phyloP scores from a whole-genome alignment of 2,113 vertebrate genomes.

The Hemicordylus capensis region DNA sequence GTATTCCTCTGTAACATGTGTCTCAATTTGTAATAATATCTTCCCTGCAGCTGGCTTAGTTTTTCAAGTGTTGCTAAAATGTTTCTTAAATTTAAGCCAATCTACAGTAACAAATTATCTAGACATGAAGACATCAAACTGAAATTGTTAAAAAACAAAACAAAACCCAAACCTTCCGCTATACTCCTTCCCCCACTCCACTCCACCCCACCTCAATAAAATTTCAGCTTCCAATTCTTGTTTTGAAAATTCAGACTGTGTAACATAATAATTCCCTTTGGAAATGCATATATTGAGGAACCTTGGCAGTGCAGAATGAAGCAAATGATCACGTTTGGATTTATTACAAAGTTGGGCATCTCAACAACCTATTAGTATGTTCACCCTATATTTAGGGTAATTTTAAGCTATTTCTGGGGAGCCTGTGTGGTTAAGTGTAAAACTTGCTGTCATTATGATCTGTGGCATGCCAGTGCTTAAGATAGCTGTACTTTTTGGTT shows the following conservation, averaged over 20 bases:
- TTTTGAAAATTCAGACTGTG: conserved; percentile 57
- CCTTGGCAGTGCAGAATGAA: conserved; percentile 62
- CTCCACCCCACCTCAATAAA: no score
- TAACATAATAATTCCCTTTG: conserved; percentile 63
- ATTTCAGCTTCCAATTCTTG: conserved; percentile 56
- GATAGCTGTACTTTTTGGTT: conserved; percentile 66
- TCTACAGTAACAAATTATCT: conserved; percentile 74
- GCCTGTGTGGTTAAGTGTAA: conserved; percentile 67
- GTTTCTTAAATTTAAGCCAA: conserved; percentile 71
- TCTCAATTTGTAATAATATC: conserved; percentile 78
- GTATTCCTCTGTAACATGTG: conserved; percentile 71
- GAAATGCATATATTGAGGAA: conserved; percentile 49
- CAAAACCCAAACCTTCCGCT: neutral
- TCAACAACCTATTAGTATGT: conserved; percentile 69
- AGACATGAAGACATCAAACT: conserved; percentile 64
- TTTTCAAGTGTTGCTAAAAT: conserved; percentile 75
- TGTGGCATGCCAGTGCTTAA: conserved; percentile 67
- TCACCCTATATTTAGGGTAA: conserved; percentile 77
- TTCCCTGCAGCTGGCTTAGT: conserved; percentile 73
- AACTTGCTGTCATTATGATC: conserved; percentile 68
- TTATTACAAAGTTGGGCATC: conserved; percentile 69
- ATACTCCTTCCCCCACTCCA: neutral
- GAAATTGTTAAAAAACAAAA: conserved; percentile 51
- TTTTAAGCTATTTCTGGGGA: conserved; percentile 74
- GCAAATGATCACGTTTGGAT: conserved; percentile 56